phyloP scores from a whole-genome alignment of 2,888 invertebrate genomes.

The Aproaerema taeniolella region DNA sequence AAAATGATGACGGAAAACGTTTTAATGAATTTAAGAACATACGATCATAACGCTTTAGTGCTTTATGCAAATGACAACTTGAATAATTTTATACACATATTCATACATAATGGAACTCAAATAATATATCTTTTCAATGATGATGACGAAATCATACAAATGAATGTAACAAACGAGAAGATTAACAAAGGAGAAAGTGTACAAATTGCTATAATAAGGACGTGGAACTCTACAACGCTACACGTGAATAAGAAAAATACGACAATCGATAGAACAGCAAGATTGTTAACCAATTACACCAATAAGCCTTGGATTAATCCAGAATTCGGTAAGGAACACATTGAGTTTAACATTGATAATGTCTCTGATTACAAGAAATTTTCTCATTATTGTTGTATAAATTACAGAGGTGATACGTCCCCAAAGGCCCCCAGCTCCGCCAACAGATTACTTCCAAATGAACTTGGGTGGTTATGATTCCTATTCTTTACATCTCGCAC shows the following conservation, averaged over 20 bases:
- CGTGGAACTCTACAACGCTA: conserved; percentile 83
- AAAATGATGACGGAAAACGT: conserved; percentile 88
- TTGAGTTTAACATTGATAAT: too few species aligned
- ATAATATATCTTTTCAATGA: conserved; percentile 92
- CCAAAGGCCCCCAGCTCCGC: conserved; percentile 92
- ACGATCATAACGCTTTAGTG: conserved; percentile 87
- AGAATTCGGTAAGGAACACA: conserved; percentile 81
- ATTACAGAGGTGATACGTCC: conserved; percentile 89
- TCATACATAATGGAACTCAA: conserved; percentile 86
- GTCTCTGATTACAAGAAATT: too few species aligned
- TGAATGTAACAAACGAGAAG: conserved; percentile 85
- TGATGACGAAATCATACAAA: conserved; percentile 86
- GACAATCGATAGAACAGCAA: conserved; percentile 82
- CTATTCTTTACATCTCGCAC: conserved; percentile 79
- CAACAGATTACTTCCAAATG: conserved; percentile 92
- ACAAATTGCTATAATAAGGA: conserved; percentile 90
- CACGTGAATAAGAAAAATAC: conserved; percentile 88
- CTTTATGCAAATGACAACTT: conserved; percentile 94
- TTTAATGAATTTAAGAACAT: conserved; percentile 93
- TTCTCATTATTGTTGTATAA: too few species aligned
- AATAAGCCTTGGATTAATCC: conserved; percentile 93
- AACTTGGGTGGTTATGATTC: conserved; percentile 92
- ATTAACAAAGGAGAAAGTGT: conserved; percentile 90
- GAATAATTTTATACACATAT: conserved; percentile 95
- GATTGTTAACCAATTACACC: conserved; percentile 85